phyloP scores from a whole-genome alignment of 2,888 invertebrate species.

The Beris chalybata region DNA sequence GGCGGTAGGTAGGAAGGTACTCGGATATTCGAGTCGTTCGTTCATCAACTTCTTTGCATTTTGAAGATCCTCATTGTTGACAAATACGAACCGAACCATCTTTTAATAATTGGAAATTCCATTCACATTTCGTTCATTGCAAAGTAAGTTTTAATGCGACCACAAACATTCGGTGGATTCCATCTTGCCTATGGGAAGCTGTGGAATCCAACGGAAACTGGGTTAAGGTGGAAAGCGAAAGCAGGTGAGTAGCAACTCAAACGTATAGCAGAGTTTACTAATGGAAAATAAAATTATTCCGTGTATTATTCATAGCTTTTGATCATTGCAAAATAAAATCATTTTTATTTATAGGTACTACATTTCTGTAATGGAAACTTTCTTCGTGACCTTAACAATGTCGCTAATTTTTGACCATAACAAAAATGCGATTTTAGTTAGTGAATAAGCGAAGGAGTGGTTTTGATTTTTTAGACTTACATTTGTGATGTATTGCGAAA shows the following conservation, averaged over 20 bases:
- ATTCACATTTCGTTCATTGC: too few relatives aligned
- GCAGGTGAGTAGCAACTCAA: constrained; percentile 8
- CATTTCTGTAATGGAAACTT: constrained; percentile 3
- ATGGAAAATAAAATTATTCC: constrained; percentile 10
- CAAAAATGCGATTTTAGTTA: too few relatives aligned
- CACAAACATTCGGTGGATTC: constrained; percentile 7
- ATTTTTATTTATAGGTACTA: constrained; percentile 7
- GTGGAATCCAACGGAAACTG: constrained; percentile 16
- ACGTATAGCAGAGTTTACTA: constrained; percentile 1
- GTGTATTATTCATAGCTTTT: constrained; percentile 14
- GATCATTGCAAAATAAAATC: background rate
- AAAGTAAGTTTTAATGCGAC: constrained; percentile 1
- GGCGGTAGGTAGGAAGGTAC: too few relatives aligned
- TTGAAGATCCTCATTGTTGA: too few relatives aligned
- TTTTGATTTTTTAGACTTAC: too few relatives aligned
- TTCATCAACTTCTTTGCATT: too few relatives aligned
- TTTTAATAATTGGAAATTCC: too few relatives aligned
- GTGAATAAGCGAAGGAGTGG: too few relatives aligned
- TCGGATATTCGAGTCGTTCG: too few relatives aligned
- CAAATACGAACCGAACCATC: too few relatives aligned
- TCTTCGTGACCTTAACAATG: constrained; percentile 26
- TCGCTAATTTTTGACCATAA: background rate
- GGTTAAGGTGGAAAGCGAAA: constrained; percentile 29
- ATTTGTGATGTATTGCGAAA: too few relatives aligned
- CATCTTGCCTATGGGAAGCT: background rate